phyloP scores from a whole-genome alignment of 2,113 vertebrate species.

The Physeter macrocephalus region DNA sequence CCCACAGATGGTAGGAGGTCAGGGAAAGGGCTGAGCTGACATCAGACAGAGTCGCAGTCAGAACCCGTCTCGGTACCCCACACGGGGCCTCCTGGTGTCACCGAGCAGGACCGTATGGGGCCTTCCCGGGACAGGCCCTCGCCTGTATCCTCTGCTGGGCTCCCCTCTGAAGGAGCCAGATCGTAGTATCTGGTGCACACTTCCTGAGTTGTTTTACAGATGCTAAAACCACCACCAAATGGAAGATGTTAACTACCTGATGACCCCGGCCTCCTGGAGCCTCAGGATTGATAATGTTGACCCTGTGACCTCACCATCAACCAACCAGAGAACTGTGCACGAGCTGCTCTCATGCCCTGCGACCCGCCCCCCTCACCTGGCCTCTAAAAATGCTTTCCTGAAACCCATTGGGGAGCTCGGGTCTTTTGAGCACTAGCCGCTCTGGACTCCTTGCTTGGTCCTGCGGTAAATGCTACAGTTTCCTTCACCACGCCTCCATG shows the following conservation, averaged over 20 bases:
- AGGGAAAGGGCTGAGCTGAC: background rate
- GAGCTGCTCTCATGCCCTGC: background rate
- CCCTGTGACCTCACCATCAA: background rate
- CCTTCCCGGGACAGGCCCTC: background rate
- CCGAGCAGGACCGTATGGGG: background rate
- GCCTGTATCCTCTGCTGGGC: background rate
- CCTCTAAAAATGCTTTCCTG: background rate
- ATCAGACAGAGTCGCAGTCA: background rate
- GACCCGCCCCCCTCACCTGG: background rate
- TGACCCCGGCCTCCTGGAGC: background rate
- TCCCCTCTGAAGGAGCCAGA: background rate
- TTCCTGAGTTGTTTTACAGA: background rate
- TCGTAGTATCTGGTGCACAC: rapidly evolving
- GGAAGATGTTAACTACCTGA: background rate
- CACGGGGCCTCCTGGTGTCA: background rate
- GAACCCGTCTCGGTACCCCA: background rate
- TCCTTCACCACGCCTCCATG: too few species aligned
- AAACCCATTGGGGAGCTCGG: background rate
- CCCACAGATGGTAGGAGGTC: rapidly evolving
- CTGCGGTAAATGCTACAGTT: background rate
- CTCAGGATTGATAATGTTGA: background rate
- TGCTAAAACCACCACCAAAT: background rate
- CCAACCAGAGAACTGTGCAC: background rate
- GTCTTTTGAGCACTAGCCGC: background rate
- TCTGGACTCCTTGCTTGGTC: background rate